phyloP scores from a whole-genome alignment of 1,140 invertebrate genomes.

The Neelides sp. region DNA sequence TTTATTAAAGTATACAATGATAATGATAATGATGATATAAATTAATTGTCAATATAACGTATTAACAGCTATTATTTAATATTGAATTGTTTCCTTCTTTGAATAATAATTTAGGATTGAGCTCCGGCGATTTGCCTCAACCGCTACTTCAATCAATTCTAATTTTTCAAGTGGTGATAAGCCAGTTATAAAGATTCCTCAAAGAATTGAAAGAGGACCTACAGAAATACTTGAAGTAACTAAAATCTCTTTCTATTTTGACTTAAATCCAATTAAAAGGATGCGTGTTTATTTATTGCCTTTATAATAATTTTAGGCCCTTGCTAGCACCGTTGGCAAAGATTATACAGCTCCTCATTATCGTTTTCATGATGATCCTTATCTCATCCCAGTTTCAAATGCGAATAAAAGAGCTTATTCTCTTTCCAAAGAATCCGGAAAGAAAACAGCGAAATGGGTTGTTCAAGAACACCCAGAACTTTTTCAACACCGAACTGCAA shows the following conservation, averaged over 20 bases:
- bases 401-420: constrained; percentile 56
- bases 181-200: constrained; percentile 46
- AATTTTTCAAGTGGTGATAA: too few relatives aligned
- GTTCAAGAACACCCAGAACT: constrained; percentile 57
- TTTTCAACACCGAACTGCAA: constrained; percentile 57
- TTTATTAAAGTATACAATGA: too few relatives aligned
- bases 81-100: too few relatives aligned
- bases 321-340: constrained; percentile 55
- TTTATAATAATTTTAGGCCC: constrained; percentile 41
- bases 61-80: too few relatives aligned
- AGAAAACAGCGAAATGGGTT: constrained; percentile 74
- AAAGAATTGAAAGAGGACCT: constrained; percentile 54
- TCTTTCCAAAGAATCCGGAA: constrained; percentile 68
- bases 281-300: constrained; percentile 1
- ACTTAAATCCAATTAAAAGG: constrained; percentile 4
- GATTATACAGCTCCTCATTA: constrained; percentile 72
- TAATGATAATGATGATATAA: too few relatives aligned
- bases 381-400: constrained; percentile 65
- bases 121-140: too few relatives aligned
- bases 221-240: constrained; percentile 60
- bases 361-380: constrained; percentile 83
- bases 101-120: too few relatives aligned
- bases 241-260: constrained; percentile 13
- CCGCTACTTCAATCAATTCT: too few relatives aligned
- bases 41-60: too few relatives aligned